Evolutionary conservation across 2,888 invertebrate genomes (phyloP).

Genomic region (Euzophera pinguis): DNA sequence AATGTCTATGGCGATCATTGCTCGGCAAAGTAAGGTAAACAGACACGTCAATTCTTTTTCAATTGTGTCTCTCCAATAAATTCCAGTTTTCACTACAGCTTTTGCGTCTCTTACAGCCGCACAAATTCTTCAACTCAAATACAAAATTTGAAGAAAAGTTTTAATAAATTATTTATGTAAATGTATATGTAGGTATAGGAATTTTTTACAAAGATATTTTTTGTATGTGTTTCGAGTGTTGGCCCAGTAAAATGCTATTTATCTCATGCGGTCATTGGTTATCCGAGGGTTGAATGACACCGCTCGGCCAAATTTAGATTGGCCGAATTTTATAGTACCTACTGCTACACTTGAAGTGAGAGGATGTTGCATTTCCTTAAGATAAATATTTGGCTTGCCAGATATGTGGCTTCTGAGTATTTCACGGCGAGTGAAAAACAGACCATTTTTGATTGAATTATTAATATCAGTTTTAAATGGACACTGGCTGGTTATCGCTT

Average conservation of each 20-base stretch:
- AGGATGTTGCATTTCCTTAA: slow-evolving; percentile 20
- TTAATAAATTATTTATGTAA: no score
- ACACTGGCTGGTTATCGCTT: no score
- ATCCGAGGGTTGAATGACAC: slow-evolving; percentile 45
- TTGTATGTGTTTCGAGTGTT: slow-evolving; percentile 12
- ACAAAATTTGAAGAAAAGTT: no score
- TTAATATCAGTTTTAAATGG: not conserved
- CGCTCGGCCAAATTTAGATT: slow-evolving; percentile 42
- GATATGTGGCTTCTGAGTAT: not conserved
- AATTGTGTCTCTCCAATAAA: no score
- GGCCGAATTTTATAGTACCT: slow-evolving; percentile 32
- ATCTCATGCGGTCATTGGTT: slow-evolving; percentile 55
- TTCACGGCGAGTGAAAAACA: not conserved
- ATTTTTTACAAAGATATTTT: not conserved
- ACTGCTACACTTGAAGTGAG: slow-evolving; percentile 15
- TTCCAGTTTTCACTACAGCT: no score
- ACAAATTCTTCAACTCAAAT: no score
- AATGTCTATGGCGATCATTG: no score
- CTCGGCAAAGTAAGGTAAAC: no score
- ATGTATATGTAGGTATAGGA: not conserved
- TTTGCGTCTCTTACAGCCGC: no score
- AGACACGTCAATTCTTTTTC: no score
- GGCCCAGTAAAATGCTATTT: slow-evolving; percentile 28
- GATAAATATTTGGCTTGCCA: slow-evolving; percentile 13
- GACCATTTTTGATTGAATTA: not conserved